These are phyloP conservation scores for Cabera pusaria DNA, from an alignment of 2,888 invertebrate species.

Conservation along the genomic window DNA sequence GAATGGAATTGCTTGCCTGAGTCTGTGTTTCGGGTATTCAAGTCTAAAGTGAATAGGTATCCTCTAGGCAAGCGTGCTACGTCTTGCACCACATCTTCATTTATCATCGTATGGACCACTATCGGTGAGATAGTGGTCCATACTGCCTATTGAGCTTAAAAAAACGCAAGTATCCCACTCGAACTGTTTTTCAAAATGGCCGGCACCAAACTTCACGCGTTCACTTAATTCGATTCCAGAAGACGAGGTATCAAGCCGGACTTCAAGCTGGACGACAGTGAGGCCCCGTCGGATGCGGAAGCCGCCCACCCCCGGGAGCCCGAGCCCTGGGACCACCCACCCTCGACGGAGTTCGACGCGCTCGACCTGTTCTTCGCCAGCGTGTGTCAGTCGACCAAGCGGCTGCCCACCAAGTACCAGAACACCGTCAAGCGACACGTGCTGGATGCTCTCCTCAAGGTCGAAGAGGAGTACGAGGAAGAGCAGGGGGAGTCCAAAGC, in stretches of 20 bases:
- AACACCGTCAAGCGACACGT: slow-evolving; percentile 60
- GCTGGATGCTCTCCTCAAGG: slow-evolving; percentile 59
- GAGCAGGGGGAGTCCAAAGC: slow-evolving; percentile 31
- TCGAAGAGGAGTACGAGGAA: slow-evolving; percentile 60
- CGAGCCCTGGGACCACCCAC: slow-evolving; percentile 54
- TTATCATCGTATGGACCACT: no score
- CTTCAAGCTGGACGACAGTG: slow-evolving; percentile 55
- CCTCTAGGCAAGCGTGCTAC: no score
- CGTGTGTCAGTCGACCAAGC: slow-evolving; percentile 68
- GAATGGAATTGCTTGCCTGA: no score
- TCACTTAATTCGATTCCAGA: no score
- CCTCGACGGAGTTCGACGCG: slow-evolving; percentile 48
- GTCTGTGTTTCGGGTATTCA: no score
- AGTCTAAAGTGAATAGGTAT: no score
- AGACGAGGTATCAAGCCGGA: slow-evolving; percentile 42
- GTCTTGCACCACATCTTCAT: no score
- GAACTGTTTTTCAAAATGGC: no score
- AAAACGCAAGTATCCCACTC: no score
- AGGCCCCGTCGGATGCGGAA: slow-evolving; percentile 54
- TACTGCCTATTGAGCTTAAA: no score
- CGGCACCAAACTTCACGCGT: no score
- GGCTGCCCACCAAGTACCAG: slow-evolving; percentile 57
- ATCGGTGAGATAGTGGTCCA: no score
- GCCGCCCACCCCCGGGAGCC: slow-evolving; percentile 21
- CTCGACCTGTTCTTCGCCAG: slow-evolving; percentile 75